These are phyloP conservation scores for Siderastrea radians DNA, from an alignment of 92 coral and sea anemone genomes.

Conservation along the genomic window DNA sequence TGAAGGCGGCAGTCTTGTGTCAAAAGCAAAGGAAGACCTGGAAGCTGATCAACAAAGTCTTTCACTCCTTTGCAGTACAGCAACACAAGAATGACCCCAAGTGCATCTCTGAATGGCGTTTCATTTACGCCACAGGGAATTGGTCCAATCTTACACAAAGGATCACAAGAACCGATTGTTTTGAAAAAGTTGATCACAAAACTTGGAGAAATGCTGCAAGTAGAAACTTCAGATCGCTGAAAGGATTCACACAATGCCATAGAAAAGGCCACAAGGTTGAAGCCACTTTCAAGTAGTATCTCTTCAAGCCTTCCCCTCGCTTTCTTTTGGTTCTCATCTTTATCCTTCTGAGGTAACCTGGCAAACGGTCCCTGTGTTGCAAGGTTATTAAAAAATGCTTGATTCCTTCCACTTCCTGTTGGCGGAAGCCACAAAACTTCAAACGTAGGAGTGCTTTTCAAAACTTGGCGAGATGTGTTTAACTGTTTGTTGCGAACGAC, in stretches of 20 bases:
- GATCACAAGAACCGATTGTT: slow-evolving; percentile 9
- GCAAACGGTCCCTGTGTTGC: slow-evolving; percentile 2
- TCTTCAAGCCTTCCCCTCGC: slow-evolving; percentile 31
- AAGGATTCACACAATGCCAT: slow-evolving; percentile 21
- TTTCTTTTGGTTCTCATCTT: neutral
- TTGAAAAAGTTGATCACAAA: slow-evolving; percentile 58
- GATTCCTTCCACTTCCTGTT: slow-evolving; percentile 4
- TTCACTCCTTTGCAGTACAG: slow-evolving; percentile 68
- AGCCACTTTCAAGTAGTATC: slow-evolving; percentile 37
- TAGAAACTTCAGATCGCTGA: slow-evolving; percentile 26
- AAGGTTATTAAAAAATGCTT: slow-evolving; percentile 58
- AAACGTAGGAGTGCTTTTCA: neutral
- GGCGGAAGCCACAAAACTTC: slow-evolving; percentile 57
- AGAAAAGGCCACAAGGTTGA: slow-evolving; percentile 67
- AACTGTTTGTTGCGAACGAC: slow-evolving; percentile 17
- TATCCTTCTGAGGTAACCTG: neutral
- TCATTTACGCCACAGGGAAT: slow-evolving; percentile 33
- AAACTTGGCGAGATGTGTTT: neutral
- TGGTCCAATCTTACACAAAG: slow-evolving; percentile 54
- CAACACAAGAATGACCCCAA: slow-evolving; percentile 39
- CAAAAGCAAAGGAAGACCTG: slow-evolving; percentile 85
- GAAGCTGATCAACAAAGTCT: slow-evolving; percentile 57
- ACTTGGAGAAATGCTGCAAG: slow-evolving; percentile 30
- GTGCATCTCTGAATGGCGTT: slow-evolving; percentile 47
- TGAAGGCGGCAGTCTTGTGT: slow-evolving; percentile 74